Percentiles rank a stretch among this genome's conserved stretches.
phyloP scores from a whole-genome alignment of 2,113 vertebrate genomes.

The Paramisgurnus dabryanus region DNA sequence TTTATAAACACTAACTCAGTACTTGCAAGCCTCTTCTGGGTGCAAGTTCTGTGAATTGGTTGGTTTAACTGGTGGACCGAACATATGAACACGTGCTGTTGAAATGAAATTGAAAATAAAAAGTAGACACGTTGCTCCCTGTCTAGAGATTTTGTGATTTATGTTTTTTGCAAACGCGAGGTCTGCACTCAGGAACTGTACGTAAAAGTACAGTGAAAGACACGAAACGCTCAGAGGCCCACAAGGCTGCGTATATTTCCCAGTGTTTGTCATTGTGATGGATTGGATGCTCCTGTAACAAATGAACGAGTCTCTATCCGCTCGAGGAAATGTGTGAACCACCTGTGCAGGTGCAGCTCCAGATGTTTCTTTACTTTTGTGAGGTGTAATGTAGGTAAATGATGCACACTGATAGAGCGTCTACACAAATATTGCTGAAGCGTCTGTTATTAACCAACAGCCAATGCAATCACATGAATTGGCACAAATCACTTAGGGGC shows the following conservation, averaged over 20 bases:
- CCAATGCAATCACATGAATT: neutral
- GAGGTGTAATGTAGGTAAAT: neutral
- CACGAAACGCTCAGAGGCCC: neutral
- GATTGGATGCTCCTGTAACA: conserved; percentile 8
- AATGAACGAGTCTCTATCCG: neutral
- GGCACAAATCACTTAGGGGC: neutral
- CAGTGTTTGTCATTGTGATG: conserved; percentile 23
- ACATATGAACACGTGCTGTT: conserved; percentile 24
- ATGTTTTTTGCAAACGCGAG: neutral
- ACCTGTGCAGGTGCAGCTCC: neutral
- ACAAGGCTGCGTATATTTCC: neutral
- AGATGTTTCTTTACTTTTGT: conserved; percentile 3
- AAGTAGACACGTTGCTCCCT: neutral
- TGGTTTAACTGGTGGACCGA: conserved; percentile 42
- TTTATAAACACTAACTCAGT: conserved; percentile 48
- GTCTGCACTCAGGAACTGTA: neutral
- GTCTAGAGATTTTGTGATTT: conserved; percentile 5
- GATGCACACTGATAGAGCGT: neutral
- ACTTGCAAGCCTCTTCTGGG: conserved; percentile 31
- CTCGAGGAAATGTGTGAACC: neutral
- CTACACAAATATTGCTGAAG: neutral
- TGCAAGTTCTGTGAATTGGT: conserved; percentile 6
- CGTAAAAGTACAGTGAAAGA: conserved; percentile 28
- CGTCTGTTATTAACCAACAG: neutral
- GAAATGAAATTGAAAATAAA: conserved; percentile 37